Percentiles rank a stretch among this genome's conserved stretches.
phyloP scores from a whole-genome alignment of 1,140 invertebrate genomes.

The Lysiphlebus fabarum region DNA sequence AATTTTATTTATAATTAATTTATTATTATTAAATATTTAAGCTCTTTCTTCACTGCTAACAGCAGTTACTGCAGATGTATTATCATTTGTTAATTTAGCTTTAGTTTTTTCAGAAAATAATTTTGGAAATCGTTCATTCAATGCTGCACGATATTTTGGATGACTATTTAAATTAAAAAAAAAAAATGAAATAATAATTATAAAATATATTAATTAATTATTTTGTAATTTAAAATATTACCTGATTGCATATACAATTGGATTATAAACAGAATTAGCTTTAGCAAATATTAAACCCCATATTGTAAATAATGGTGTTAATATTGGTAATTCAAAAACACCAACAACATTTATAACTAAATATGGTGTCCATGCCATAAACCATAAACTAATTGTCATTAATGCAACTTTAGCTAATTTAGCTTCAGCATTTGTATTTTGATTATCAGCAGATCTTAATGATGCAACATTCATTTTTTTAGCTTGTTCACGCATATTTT shows the following conservation, averaged over 20 bases:
- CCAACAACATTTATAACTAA: constrained; percentile 68
- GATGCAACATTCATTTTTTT: constrained; percentile 73
- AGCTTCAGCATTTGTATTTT: constrained; percentile 62
- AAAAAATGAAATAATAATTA: neutral
- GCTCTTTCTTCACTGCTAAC: constrained; percentile 51
- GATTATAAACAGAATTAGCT: constrained; percentile 51
- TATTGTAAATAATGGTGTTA: constrained; percentile 65
- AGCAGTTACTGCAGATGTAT: constrained; percentile 24
- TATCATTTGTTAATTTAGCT: constrained; percentile 17
- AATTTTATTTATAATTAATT: too few species aligned
- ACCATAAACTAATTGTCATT: constrained; percentile 71
- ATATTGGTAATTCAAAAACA: constrained; percentile 61
- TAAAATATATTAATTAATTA: neutral
- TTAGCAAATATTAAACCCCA: constrained; percentile 63
- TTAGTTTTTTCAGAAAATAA: constrained; percentile 5
- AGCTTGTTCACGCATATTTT: constrained; percentile 55
- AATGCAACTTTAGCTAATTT: constrained; percentile 68
- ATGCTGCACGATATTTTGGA: constrained; percentile 63
- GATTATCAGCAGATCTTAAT: constrained; percentile 60
- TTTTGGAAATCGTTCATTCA: constrained; percentile 33
- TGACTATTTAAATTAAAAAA: constrained; percentile 52
- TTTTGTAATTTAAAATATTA: constrained; percentile 19
- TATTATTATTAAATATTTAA: constrained; percentile 42
- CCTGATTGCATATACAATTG: constrained; percentile 54
- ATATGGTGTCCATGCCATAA: constrained; percentile 74